Percentiles rank a stretch among this genome's conserved stretches.
Conservation (phyloP, 1,140 invertebrate species). For the Chrysoperla carnea region DNA sequence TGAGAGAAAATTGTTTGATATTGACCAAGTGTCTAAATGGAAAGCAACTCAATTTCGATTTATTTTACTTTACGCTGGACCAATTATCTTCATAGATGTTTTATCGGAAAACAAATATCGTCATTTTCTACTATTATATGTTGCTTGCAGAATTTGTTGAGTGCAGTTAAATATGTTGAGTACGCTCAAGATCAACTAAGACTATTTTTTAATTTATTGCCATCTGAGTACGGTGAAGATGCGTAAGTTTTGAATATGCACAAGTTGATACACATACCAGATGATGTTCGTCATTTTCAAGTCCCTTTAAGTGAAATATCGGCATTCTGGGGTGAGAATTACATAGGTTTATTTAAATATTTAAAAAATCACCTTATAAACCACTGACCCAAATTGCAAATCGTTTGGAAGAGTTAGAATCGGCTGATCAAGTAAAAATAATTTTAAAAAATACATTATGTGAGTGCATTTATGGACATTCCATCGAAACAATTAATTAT, state of each 20-base stretch:
- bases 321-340: too few species aligned
- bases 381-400: too few species aligned
- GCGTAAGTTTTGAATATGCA: neutral
- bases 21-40: constrained; percentile 11
- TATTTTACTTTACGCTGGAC: constrained; percentile 15
- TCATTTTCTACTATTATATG: constrained; percentile 3
- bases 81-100: constrained; percentile 10
- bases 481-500: too few species aligned
- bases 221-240: neutral
- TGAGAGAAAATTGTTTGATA: constrained; percentile 10
- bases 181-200: constrained; percentile 1
- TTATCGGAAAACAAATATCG: constrained; percentile 1
- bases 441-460: too few species aligned
- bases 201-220: neutral
- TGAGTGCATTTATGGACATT: too few species aligned
- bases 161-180: neutral
- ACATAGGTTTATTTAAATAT: too few species aligned
- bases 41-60: constrained; percentile 16
- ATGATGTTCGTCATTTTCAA: neutral
- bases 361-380: too few species aligned
- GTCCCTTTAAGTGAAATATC: neutral
- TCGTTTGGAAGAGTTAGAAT: too few species aligned
- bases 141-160: neutral
- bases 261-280: constrained; percentile 1
- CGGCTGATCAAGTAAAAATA: too few species aligned